Evolutionary conservation across 2,888 invertebrate species (phyloP), one percentile per base, ranked within the genome.

Genomic region (Phragmatobia fuliginosa): DNA sequence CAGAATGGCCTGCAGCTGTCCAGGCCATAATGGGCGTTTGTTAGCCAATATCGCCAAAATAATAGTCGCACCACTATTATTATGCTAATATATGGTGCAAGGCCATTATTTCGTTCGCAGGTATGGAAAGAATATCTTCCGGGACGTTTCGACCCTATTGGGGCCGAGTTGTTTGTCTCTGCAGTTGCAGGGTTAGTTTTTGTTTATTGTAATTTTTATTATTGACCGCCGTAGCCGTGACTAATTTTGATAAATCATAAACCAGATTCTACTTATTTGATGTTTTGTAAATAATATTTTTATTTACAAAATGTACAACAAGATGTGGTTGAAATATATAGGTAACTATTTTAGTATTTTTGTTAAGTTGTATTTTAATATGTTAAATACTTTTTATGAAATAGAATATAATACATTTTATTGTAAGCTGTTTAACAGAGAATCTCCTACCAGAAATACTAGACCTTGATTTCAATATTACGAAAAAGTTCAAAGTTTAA

Each of bases 101-200:
- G 88, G 87, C 90, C 88, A 92, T 94, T 94, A 93, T 94, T 92
- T 85, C 67, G 76, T 74, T 90, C 90, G 88, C 94, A 94, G 94
- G 94, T 94, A 92, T 77, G 80, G 74, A 79, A 83, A 73, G 80
- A 76, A 79, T 83, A 81, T 88, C 92, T 92, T 92, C 90, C 91
- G 90, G 91, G 88, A 84, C 85, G 74, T 80, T 85, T 86, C 86
- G 88, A 87, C 87, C 88, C 87, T 79, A 76, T 82, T 82, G 81
- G 85, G 81, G 85, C 89, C 90, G 88, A 86, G 85, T 60, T 87
- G 87, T 87, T 88, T 90, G 86, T 83, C 82, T 85, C 80, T 73
- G 81, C 80, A 79, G 80, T 79, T 82, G 85, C 87, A 90, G 91
- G 91, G 91, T 91, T 91, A 83, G 79, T 74, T 85, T 89, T 89